Evolutionary conservation across 53 echinoderm and acorn worm species (phyloP).

Genomic region (Zoroaster sp.): DNA sequence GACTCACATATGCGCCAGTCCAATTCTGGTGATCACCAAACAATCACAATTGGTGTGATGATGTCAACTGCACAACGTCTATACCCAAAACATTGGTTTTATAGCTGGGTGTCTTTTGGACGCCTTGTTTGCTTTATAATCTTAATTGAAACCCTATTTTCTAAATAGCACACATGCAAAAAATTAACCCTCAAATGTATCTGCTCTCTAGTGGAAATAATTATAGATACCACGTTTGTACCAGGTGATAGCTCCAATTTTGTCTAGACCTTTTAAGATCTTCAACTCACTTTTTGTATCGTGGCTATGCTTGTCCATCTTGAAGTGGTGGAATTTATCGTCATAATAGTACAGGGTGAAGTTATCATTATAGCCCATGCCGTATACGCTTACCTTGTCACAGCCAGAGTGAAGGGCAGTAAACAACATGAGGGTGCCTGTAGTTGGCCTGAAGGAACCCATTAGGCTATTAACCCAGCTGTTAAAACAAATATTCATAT

Average conservation of each 20-base stretch:
- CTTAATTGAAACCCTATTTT: neutral
- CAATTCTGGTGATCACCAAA: too few relatives aligned
- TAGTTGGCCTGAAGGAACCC: slow-evolving; percentile 86
- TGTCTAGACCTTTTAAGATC: slow-evolving; percentile 68
- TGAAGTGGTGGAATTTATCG: slow-evolving; percentile 61
- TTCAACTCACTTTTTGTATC: slow-evolving; percentile 82
- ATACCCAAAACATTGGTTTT: too few relatives aligned
- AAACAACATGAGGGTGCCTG: slow-evolving; percentile 87
- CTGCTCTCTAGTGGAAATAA: slow-evolving; percentile 26
- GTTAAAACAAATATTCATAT: too few relatives aligned
- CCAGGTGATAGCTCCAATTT: slow-evolving; percentile 74
- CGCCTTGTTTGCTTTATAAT: too few relatives aligned
- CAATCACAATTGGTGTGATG: too few relatives aligned
- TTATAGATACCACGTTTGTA: slow-evolving; percentile 82
- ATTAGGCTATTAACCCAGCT: slow-evolving; percentile 39
- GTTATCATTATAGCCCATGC: slow-evolving; percentile 88
- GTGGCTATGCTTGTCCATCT: slow-evolving; percentile 75
- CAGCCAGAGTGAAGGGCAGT: slow-evolving; percentile 80
- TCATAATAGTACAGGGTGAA: slow-evolving; percentile 95
- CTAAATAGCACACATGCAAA: neutral
- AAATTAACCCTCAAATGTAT: neutral
- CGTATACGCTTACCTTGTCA: slow-evolving; percentile 83
- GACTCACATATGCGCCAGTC: too few relatives aligned
- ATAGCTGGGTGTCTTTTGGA: too few relatives aligned
- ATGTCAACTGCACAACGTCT: too few relatives aligned